These are phyloP conservation scores for Heliopora coerulea DNA, from an alignment of 92 coral and sea anemone species.

Conservation along the genomic window DNA sequence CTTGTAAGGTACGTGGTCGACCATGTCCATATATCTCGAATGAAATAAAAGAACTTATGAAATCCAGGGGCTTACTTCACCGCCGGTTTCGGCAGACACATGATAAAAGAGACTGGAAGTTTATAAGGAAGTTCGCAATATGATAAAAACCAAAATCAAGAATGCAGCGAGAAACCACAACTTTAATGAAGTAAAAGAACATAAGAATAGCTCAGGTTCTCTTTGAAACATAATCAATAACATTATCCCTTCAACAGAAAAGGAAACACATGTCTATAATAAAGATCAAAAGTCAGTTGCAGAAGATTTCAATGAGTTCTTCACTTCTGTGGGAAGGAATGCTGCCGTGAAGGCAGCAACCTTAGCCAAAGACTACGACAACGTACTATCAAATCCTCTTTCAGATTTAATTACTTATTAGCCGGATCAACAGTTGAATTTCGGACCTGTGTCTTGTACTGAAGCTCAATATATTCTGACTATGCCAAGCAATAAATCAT, in stretches of 20 bases:
- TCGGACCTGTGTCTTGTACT: slow-evolving; percentile 32
- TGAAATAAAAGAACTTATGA: slow-evolving; percentile 46
- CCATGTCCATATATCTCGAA: slow-evolving; percentile 18
- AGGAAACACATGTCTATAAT: slow-evolving; percentile 33
- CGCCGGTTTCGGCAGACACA: slow-evolving; percentile 13
- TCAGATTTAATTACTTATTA: neutral
- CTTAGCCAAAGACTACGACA: slow-evolving; percentile 38
- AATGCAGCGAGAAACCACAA: slow-evolving; percentile 35
- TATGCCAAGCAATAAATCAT: slow-evolving; percentile 31
- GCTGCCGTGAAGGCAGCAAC: slow-evolving; percentile 14
- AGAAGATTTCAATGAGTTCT: neutral
- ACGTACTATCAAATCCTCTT: neutral
- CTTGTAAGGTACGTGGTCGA: neutral
- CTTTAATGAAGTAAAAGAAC: slow-evolving; percentile 41
- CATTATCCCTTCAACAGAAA: slow-evolving; percentile 6
- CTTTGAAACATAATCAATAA: slow-evolving; percentile 24
- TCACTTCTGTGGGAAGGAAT: neutral
- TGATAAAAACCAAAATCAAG: slow-evolving; percentile 22
- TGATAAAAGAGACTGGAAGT: slow-evolving; percentile 19
- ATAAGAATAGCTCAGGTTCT: too few species aligned
- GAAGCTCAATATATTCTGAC: slow-evolving; percentile 36
- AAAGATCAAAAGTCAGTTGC: neutral
- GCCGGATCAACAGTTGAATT: slow-evolving; percentile 32
- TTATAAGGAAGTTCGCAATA: slow-evolving; percentile 21
- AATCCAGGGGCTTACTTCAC: slow-evolving; percentile 10